phyloP scores from a whole-genome alignment of 1,140 invertebrate genomes.

The Drosophila setifemur region DNA sequence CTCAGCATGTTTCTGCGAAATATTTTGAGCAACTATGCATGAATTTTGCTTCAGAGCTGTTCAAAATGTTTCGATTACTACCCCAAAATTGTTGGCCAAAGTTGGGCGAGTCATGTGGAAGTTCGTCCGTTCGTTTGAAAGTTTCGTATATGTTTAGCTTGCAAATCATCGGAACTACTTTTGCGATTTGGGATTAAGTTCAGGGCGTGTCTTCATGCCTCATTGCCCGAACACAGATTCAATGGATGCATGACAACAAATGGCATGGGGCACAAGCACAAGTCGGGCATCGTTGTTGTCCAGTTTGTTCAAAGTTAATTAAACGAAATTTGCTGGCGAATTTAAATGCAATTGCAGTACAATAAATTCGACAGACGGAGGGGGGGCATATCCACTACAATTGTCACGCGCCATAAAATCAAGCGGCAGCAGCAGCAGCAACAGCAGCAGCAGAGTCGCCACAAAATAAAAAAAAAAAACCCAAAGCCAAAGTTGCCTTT shows the following conservation, averaged over 20 bases:
- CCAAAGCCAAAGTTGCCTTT: constrained; percentile 23
- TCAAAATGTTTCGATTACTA: constrained; percentile 64
- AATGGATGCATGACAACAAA: constrained; percentile 10
- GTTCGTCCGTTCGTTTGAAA: neutral
- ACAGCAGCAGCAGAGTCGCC: neutral
- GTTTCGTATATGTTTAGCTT: constrained; percentile 36
- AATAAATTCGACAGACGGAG: constrained; percentile 43
- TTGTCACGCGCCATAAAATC: constrained; percentile 79
- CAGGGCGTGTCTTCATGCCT: constrained; percentile 53
- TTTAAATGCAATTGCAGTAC: constrained; percentile 78
- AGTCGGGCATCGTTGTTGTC: constrained; percentile 26
- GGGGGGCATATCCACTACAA: constrained; percentile 33
- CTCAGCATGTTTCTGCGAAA: constrained; percentile 35
- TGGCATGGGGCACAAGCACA: constrained; percentile 39
- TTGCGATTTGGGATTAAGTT: constrained; percentile 1
- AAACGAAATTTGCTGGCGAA: constrained; percentile 74
- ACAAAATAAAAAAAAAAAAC: constrained; percentile 19
- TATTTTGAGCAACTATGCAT: constrained; percentile 66
- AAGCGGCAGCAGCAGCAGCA: constrained; percentile 39
- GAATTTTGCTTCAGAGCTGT: constrained; percentile 24
- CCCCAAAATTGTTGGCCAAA: constrained; percentile 50
- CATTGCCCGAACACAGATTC: constrained; percentile 60
- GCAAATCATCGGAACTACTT: constrained; percentile 3
- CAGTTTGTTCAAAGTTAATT: constrained; percentile 64
- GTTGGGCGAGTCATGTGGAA: constrained; percentile 37